A percentile compares a stretch with the other conserved stretches of the same genome.
phyloP scores from a whole-genome alignment of 2,797 vertebrate genomes.

The Notolabrus celidotus region DNA sequence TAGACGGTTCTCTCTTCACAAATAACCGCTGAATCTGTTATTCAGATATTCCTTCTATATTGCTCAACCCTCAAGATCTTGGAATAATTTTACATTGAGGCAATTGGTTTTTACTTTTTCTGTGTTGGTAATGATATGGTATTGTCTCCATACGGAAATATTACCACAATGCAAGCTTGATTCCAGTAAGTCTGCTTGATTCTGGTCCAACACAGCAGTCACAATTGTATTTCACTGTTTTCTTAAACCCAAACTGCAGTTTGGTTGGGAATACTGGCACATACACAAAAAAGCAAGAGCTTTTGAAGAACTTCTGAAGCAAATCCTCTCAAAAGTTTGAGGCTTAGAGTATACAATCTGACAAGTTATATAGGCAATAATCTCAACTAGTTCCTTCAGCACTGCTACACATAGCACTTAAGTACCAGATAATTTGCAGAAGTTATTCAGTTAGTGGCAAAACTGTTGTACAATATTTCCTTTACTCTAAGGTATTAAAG shows the following conservation, averaged over 20 bases:
- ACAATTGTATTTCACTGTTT: background rate
- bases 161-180: background rate
- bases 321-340: background rate
- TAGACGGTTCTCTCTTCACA: no score
- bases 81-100: background rate
- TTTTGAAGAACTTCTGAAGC: background rate
- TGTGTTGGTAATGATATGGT: background rate
- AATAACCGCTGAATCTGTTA: constrained; percentile 9
- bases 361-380: background rate
- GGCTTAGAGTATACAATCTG: background rate
- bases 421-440: background rate
- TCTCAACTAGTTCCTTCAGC: no score
- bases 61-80: background rate
- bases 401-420: no score
- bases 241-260: background rate
- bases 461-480: background rate
- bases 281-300: background rate
- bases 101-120: background rate
- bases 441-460: background rate
- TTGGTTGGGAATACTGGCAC: background rate
- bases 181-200: background rate
- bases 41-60: constrained; percentile 12
- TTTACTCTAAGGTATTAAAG: background rate
- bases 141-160: background rate
- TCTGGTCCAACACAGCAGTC: background rate